Conservation (phyloP, 2,797 vertebrate species). For the Clarias pachynema region DNA sequence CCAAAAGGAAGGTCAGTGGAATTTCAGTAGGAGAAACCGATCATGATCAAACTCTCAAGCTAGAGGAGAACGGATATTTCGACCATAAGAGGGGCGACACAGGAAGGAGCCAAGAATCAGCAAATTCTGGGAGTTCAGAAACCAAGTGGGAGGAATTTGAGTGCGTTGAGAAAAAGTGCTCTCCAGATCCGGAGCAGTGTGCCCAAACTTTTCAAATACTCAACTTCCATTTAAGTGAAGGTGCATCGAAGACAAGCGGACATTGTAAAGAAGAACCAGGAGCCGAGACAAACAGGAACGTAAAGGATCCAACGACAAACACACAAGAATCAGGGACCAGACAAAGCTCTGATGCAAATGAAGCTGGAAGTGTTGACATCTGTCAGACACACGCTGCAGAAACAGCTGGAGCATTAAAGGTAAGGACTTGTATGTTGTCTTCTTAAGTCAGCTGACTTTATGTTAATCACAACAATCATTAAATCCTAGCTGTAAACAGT, state of each 20-base stretch:
- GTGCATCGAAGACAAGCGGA: slow-evolving; percentile 18
- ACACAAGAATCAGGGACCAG: background rate
- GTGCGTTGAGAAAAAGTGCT: slow-evolving; percentile 7
- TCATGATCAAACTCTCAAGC: slow-evolving; percentile 14
- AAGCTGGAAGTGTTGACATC: slow-evolving; percentile 13
- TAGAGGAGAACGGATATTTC: slow-evolving; percentile 28
- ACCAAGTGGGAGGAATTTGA: slow-evolving; percentile 22
- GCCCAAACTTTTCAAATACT: slow-evolving; percentile 24
- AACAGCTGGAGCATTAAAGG: slow-evolving; percentile 53
- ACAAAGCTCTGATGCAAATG: slow-evolving; percentile 24
- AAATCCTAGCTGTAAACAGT: background rate
- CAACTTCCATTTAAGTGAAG: background rate
- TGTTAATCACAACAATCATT: background rate
- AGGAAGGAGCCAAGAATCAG: slow-evolving; percentile 16
- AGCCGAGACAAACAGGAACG: slow-evolving; percentile 10
- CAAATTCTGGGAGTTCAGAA: slow-evolving; percentile 24
- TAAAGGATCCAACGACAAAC: slow-evolving; percentile 14
- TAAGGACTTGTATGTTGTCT: slow-evolving; percentile 49
- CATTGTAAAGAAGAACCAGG: slow-evolving; percentile 31
- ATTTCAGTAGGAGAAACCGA: slow-evolving; percentile 17
- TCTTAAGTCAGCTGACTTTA: background rate
- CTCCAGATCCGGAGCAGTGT: slow-evolving; percentile 15
- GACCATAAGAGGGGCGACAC: slow-evolving; percentile 12
- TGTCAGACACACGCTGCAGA: background rate
- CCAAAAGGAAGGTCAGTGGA: slow-evolving; percentile 1